Base-by-base conservation (phyloP, 2,113 vertebrate species). In the Nanorana parkeri region DNA sequence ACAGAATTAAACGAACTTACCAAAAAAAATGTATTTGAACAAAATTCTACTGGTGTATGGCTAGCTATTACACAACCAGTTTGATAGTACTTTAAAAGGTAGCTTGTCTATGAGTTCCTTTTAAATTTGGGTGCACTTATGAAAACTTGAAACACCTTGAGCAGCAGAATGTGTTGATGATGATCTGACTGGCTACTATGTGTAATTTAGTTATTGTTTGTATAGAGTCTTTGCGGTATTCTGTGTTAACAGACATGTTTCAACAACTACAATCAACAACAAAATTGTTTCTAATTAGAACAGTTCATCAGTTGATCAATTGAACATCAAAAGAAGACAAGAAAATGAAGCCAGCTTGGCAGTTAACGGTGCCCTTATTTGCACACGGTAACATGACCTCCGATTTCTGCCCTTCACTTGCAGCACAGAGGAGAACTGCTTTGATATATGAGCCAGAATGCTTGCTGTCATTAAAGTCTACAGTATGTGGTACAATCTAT, bases 311-410 rank as follows among this genome's bases (percentile, higher is more conserved):
- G 23, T 47, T 29, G 26, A 26, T 17, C 56, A 72, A 54, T 52
- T 63, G 26, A 24, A 64, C 78, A 72, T 81, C 68, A 81, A 71
- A 80, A 67, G 61, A 23, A 47, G 20, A 36, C 23, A 52, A 63
- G n/a, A 26, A 32, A 54, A 81, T 32, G n/a, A 32, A 36, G 16
- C 36, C 36, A 28, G 56, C 13, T 36, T 72, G 52, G 78, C 21
- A 51, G 54, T 67, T 71, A 20, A 10, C 29, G 47, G 47, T 28
- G 32, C 24, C 54, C 54, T 71, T 56, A 68, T 47, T 68, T 60
- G 3, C 8, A 6, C 63, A 66, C 5, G 10, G 52, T 21, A n/a
- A 68, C 51, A 68, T 56, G 51, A 20, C 51, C 28, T n/a, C 51
- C 36, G 19, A 68, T 29, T 80, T 26, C 17, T 69, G 68, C 56